Conservation (phyloP, 2,113 vertebrate species). For the Lichenostomus cassidix region DNA sequence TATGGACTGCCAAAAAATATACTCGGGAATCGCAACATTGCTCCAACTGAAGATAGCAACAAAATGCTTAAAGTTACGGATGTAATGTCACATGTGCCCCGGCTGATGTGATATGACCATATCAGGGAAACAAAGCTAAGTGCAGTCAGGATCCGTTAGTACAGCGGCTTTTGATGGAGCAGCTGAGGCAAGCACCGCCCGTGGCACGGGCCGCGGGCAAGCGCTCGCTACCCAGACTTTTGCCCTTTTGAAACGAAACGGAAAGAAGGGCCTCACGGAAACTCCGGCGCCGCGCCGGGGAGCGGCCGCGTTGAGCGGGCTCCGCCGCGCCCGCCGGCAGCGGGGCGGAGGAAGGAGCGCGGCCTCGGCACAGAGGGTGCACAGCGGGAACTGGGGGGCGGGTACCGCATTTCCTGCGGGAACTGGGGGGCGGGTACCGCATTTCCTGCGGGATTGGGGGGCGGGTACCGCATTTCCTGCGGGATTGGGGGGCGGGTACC, state of each 20-base stretch:
- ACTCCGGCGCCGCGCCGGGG: background rate
- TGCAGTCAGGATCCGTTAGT: slow-evolving; percentile 97
- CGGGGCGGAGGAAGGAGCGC: background rate
- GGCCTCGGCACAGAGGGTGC: background rate
- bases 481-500: background rate
- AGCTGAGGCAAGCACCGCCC: slow-evolving; percentile 92
- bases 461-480: background rate
- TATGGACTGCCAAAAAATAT: slow-evolving; percentile 86
- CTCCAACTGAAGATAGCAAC: slow-evolving; percentile 84
- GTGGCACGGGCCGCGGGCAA: slow-evolving; percentile 85
- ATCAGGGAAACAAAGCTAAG: slow-evolving; percentile 96
- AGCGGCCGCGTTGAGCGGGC: background rate
- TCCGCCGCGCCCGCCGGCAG: background rate
- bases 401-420: background rate
- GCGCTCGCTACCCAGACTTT: slow-evolving; percentile 79
- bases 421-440: background rate
- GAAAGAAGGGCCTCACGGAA: slow-evolving; percentile 60
- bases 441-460: no score
- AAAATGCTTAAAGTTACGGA: slow-evolving; percentile 84
- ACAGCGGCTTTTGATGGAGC: slow-evolving; percentile 87
- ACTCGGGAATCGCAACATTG: slow-evolving; percentile 82
- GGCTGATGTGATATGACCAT: slow-evolving; percentile 95
- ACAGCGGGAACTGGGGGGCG: background rate
- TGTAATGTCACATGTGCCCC: slow-evolving; percentile 88
- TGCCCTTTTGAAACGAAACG: slow-evolving; percentile 92